These are phyloP conservation scores for Callosobruchus maculatus DNA, from an alignment of 2,888 invertebrate species.

Conservation along the genomic window DNA sequence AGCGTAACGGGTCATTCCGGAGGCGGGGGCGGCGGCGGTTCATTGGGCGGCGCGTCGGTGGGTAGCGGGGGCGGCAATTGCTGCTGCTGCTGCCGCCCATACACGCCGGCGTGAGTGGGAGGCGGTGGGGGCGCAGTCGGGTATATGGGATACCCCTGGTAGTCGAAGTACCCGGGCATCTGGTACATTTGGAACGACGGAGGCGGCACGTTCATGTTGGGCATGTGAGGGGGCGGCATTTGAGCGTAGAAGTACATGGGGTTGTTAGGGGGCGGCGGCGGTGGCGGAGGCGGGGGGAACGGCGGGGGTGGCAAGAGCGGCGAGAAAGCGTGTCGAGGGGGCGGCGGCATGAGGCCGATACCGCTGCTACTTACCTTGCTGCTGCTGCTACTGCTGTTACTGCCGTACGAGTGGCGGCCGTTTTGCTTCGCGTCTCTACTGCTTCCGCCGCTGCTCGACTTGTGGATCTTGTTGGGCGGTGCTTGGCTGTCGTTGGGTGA, in stretches of 20 bases:
- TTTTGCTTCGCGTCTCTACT: conserved; percentile 41
- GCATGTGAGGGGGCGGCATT: conserved; percentile 26
- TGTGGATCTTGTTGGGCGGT: conserved; percentile 32
- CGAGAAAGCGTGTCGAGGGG: conserved; percentile 4
- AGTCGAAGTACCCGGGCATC: conserved; percentile 28
- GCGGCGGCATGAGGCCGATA: conserved; percentile 4
- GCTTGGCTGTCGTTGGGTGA: conserved; percentile 28
- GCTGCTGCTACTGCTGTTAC: conserved; percentile 46
- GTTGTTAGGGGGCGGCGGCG: conserved; percentile 18
- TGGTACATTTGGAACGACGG: conserved; percentile 30
- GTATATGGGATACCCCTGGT: conserved; percentile 40
- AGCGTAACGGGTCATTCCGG: conserved; percentile 31
- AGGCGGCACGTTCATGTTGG: conserved; percentile 34
- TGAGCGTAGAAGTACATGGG: conserved; percentile 36
- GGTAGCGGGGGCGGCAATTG: conserved; percentile 52
- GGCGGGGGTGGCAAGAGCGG: conserved; percentile 4
- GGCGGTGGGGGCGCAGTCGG: conserved; percentile 9
- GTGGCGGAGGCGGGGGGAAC: conserved; percentile 9
- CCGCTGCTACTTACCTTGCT: conserved; percentile 7
- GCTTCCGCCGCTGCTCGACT: conserved; percentile 32
- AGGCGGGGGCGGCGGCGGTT: conserved; percentile 63
- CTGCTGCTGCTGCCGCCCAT: conserved; percentile 31
- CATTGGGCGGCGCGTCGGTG: conserved; percentile 58
- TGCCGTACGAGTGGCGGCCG: conserved; percentile 42
- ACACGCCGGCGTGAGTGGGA: conserved; percentile 28